phyloP scores from a whole-genome alignment of 92 coral and sea anemone genomes.

The Porites divaricata region DNA sequence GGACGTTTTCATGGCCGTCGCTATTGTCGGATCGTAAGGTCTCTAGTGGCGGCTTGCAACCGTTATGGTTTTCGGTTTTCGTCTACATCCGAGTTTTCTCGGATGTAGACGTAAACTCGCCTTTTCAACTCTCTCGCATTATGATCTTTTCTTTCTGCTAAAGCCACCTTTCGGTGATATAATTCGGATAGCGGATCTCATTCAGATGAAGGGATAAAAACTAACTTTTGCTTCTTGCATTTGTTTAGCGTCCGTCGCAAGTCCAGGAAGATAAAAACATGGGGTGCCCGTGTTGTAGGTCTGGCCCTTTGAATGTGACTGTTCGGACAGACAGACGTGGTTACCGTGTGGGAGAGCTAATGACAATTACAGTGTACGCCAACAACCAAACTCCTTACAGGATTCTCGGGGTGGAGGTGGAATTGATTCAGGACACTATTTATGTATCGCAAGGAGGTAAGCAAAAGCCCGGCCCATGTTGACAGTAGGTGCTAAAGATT shows the following conservation, averaged over 20 bases:
- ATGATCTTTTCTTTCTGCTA: too few species aligned
- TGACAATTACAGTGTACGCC: constrained; percentile 82
- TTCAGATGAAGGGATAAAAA: not conserved
- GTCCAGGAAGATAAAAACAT: constrained; percentile 70
- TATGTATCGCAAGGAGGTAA: constrained; percentile 76
- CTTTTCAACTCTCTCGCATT: too few species aligned
- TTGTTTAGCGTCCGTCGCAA: constrained; percentile 67
- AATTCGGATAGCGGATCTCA: not conserved
- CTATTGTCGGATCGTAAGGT: too few species aligned
- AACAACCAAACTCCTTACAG: constrained; percentile 77
- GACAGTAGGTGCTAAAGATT: not conserved
- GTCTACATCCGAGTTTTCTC: too few species aligned
- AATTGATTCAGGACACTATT: constrained; percentile 67
- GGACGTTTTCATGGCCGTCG: too few species aligned
- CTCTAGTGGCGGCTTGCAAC: too few species aligned
- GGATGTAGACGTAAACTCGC: too few species aligned
- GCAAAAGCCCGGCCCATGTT: not conserved
- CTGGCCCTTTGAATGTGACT: constrained; percentile 80
- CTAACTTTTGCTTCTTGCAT: not conserved
- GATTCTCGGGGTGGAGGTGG: constrained; percentile 76
- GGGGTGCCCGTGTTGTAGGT: constrained; percentile 76
- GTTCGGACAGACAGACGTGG: constrained; percentile 89
- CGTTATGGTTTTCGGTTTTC: too few species aligned
- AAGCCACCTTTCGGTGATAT: too few species aligned
- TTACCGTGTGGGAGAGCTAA: constrained; percentile 87